Percentiles rank a stretch among this genome's conserved stretches.
Conservation (phyloP, 2,888 invertebrate genomes). For the Dicranocentrus wangi region DNA sequence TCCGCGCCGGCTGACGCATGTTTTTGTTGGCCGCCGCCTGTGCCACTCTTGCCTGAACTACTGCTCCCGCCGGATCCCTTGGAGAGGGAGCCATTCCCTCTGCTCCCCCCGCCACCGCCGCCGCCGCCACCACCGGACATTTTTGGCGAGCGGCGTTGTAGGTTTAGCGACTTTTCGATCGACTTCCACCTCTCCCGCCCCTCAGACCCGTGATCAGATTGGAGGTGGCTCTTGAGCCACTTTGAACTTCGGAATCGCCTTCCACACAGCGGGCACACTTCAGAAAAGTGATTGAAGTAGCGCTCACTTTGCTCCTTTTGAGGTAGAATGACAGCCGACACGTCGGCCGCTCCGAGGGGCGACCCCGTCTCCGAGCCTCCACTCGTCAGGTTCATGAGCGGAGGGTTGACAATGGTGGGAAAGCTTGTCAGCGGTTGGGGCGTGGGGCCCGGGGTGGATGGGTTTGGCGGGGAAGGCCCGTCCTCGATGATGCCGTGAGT, state of each 20-base stretch:
- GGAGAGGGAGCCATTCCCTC: conserved; percentile 6
- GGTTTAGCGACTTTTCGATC: conserved; percentile 75
- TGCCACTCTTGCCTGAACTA: conserved; percentile 22
- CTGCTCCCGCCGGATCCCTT: conserved; percentile 31
- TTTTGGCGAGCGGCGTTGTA: conserved; percentile 59
- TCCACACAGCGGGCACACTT: conserved; percentile 89
- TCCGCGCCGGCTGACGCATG: conserved; percentile 48
- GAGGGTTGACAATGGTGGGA: conserved; percentile 56
- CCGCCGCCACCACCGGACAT: conserved; percentile 28
- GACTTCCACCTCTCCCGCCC: conserved; percentile 81
- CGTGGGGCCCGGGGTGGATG: conserved; percentile 66
- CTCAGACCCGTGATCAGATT: conserved; percentile 87
- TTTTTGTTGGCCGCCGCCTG: not conserved
- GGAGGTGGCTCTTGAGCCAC: conserved; percentile 89
- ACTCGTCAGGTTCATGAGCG: conserved; percentile 74
- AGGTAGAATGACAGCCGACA: conserved; percentile 76
- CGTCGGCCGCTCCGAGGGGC: conserved; percentile 71
- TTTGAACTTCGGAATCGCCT: conserved; percentile 90
- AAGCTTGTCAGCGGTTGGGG: conserved; percentile 48
- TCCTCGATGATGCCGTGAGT: conserved; percentile 97
- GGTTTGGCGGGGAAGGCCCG: conserved; percentile 76
- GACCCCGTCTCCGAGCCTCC: conserved; percentile 75
- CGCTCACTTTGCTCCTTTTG: conserved; percentile 77
- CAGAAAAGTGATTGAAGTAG: conserved; percentile 82
- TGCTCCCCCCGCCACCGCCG: too few relatives aligned